A percentile compares a stretch with the other conserved stretches of the same genome.
Conservation (phyloP, 2,888 invertebrate genomes). For the Clusia tigrina region DNA sequence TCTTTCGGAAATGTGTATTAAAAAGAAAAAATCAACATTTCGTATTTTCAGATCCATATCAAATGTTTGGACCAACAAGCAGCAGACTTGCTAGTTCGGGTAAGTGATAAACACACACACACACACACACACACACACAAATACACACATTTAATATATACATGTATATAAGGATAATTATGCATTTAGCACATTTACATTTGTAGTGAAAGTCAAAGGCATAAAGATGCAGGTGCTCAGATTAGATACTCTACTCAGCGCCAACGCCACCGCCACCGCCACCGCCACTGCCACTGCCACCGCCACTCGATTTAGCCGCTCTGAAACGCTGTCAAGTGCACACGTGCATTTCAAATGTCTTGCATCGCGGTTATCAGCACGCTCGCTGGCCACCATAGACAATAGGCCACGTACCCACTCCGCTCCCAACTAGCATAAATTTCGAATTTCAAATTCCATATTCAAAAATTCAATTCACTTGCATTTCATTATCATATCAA, state of each 20-base stretch:
- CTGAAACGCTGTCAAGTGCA: slow-evolving; percentile 30
- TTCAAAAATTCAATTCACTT: slow-evolving; percentile 33
- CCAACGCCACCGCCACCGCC: neutral
- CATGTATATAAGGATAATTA: neutral
- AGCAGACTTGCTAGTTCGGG: slow-evolving; percentile 95
- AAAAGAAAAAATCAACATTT: too few relatives aligned
- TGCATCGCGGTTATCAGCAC: slow-evolving; percentile 32
- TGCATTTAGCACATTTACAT: neutral
- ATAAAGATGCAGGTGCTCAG: slow-evolving; percentile 61
- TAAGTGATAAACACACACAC: slow-evolving; percentile 63
- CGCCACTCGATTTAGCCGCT: too few relatives aligned
- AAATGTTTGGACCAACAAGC: slow-evolving; percentile 97
- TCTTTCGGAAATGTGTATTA: too few relatives aligned
- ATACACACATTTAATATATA: neutral
- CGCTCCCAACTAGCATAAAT: neutral
- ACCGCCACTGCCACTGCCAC: slow-evolving; percentile 20
- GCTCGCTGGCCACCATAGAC: neutral
- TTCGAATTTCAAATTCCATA: slow-evolving; percentile 31
- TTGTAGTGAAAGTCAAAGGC: slow-evolving; percentile 45
- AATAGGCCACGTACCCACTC: slow-evolving; percentile 18
- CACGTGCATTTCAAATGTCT: slow-evolving; percentile 33
- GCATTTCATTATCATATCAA: slow-evolving; percentile 57
- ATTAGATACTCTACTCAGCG: slow-evolving; percentile 40
- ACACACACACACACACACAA: too few relatives aligned
- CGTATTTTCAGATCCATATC: slow-evolving; percentile 88